These are phyloP conservation scores for Lanistes nyassanus DNA, from an alignment of 1,140 invertebrate genomes.

Conservation along the genomic window DNA sequence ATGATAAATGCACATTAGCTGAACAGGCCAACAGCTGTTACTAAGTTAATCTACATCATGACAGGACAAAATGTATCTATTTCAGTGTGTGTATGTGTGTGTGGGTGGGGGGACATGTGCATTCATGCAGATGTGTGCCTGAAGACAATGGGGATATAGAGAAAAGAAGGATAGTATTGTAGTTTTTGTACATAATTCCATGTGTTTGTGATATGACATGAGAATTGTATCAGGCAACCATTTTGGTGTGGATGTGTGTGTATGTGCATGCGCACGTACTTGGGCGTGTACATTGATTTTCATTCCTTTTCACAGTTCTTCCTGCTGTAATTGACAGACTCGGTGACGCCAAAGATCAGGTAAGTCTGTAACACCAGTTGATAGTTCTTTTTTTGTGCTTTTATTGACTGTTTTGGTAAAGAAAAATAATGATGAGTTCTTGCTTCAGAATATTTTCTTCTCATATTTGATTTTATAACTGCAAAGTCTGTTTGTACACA, in stretches of 20 bases:
- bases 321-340: slow-evolving; percentile 87
- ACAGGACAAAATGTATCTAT: too few relatives aligned
- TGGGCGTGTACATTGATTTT: not conserved
- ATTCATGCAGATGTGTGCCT: too few relatives aligned
- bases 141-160: too few relatives aligned
- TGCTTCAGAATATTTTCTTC: not conserved
- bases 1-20: too few relatives aligned
- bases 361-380: slow-evolving; percentile 33
- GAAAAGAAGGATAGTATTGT: too few relatives aligned
- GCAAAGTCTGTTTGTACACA: not conserved
- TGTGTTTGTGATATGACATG: too few relatives aligned
- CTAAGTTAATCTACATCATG: too few relatives aligned
- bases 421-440: not conserved
- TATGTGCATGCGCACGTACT: not conserved
- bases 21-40: too few relatives aligned
- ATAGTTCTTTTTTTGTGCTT: not conserved
- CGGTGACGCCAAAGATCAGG: slow-evolving; percentile 70
- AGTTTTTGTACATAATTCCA: too few relatives aligned
- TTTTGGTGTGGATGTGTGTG: slow-evolving; percentile 1
- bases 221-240: too few relatives aligned
- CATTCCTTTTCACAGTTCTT: slow-evolving; percentile 71
- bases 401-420: not conserved
- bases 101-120: too few relatives aligned
- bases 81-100: not conserved
- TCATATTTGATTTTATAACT: not conserved